phyloP scores from a whole-genome alignment of 1,140 invertebrate genomes.

The Chrysoperla carnea region DNA sequence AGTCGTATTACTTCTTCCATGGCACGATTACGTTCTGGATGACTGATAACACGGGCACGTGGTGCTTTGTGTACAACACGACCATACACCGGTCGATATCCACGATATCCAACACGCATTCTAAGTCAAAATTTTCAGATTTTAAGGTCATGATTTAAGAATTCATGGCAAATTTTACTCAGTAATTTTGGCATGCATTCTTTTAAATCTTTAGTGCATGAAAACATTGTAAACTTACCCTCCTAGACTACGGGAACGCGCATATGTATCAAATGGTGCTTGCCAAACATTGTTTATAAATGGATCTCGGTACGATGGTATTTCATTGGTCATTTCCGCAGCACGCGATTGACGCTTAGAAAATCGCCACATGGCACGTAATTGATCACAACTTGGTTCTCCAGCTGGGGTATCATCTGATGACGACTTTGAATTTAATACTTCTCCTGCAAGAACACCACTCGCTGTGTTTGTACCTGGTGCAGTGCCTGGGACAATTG shows the following conservation, averaged over 20 bases:
- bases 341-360: conserved; percentile 74
- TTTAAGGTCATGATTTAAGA: neutral
- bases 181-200: too few species aligned
- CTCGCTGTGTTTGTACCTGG: neutral
- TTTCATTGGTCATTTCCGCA: conserved; percentile 68
- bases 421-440: conserved; percentile 5
- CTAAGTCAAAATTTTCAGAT: conserved; percentile 7
- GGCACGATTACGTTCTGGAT: conserved; percentile 18
- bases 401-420: conserved; percentile 14
- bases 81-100: conserved; percentile 35
- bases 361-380: conserved; percentile 81
- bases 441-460: conserved; percentile 10
- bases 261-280: conserved; percentile 31
- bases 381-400: conserved; percentile 71
- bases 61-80: conserved; percentile 39
- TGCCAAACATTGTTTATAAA: conserved; percentile 68
- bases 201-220: too few species aligned
- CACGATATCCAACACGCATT: conserved; percentile 10
- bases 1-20: conserved; percentile 26
- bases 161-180: neutral
- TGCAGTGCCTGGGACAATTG: neutral
- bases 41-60: conserved; percentile 16
- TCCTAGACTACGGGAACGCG: conserved; percentile 26
- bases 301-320: conserved; percentile 60
- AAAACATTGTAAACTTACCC: conserved; percentile 27